Percentiles rank a stretch among this genome's conserved stretches.
Conservation (phyloP, 2,113 vertebrate genomes). For the Smithornis capensis region DNA sequence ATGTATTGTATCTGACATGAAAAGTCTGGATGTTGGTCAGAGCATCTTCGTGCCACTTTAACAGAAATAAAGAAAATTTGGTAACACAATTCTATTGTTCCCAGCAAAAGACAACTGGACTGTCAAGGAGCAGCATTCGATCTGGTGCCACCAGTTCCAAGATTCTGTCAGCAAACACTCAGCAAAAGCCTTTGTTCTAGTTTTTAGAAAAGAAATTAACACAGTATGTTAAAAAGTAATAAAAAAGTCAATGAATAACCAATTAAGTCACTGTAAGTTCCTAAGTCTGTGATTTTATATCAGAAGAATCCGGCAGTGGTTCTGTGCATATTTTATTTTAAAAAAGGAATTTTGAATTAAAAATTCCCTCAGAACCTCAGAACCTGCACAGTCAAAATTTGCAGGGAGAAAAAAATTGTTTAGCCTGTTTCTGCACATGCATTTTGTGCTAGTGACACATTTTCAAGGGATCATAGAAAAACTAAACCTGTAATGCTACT, state of each 20-base stretch:
- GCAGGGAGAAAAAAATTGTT: not conserved
- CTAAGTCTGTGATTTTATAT: not conserved
- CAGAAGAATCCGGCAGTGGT: not conserved
- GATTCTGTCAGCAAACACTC: not conserved
- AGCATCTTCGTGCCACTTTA: not conserved
- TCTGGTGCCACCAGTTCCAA: not conserved
- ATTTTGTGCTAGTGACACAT: not conserved
- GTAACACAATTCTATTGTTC: not conserved
- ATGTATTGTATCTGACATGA: not conserved
- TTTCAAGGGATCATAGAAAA: not conserved
- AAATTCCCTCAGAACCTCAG: not conserved
- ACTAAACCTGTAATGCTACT: not conserved
- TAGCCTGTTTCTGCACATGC: not conserved
- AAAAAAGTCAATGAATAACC: conserved; percentile 16
- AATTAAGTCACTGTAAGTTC: not conserved
- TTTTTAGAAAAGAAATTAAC: not conserved
- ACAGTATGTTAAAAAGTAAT: not conserved
- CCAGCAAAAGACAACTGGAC: not conserved
- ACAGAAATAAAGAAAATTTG: not conserved
- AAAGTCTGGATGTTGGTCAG: not conserved
- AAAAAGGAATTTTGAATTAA: not conserved
- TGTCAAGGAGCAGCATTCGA: not conserved
- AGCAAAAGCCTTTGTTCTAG: not conserved
- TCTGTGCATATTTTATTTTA: not conserved
- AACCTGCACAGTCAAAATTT: not conserved